Evolutionary conservation across 2,797 vertebrate genomes (phyloP), one percentile per base, ranked within the genome.

Genomic region (Linurgus olivaceus): DNA sequence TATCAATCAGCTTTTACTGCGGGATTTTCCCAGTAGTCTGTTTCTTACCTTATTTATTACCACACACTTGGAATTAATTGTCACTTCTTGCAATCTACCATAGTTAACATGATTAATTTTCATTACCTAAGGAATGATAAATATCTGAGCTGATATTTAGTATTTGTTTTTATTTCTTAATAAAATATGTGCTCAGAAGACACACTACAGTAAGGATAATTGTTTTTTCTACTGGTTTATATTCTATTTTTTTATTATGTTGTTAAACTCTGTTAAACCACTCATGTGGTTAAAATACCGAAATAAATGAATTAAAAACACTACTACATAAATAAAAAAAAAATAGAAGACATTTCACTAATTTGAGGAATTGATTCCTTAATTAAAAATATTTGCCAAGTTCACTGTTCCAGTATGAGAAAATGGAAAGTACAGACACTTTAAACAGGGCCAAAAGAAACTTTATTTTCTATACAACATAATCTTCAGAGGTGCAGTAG

Each of bases 101-200:
- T 17, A 94, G n/a, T 70, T 75, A 47, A 59, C 47, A 71, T 51
- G n/a, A 42, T 50, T 75, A 31, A 58, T 83, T 79, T 95, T 95
- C 62, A 68, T 91, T 74, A 73, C 24, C 28, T 65, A 83, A 79
- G 62, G 24, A 29, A 67, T 51, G 17, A 59, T 42, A 48, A 59
- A 42, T 44, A 74, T 72, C 73, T 75, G 11, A 54, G 25, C 28
- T 63, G 29, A 38, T 33, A 83, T 74, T 66, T 83, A 67, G 35
- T 71, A 13, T 73, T 74, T 73, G 5, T 44, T 90, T 85, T 85
- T 63, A 79, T 96, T 96, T 97, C 73, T 94, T 75, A 86, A 93
- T 93, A 81, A 96, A 93, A 90, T 74, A 31, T 66, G 66, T 92
- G 86, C 82, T 31, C 2, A 66, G 67, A 86, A 77, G 40, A 86